Base-by-base conservation (phyloP, 1,140 invertebrate genomes). In the Drosophila tropicalis region DNA sequence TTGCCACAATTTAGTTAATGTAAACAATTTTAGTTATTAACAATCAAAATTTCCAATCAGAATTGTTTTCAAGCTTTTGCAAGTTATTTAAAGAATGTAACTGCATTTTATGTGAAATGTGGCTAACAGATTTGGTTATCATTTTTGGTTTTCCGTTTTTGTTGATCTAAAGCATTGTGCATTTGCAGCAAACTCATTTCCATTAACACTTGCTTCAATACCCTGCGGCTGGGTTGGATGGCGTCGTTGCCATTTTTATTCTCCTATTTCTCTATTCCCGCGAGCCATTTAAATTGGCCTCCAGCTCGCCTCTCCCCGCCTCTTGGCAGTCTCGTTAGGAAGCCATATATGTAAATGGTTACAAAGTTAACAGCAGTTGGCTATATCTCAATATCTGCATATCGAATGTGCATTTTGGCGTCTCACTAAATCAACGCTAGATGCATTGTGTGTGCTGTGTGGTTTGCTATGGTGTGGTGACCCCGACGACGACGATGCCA, bases 241-340 rank as follows among this genome's bases (percentile, higher is more conserved):
- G 44, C 17, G 17, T 22, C 17, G 9, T 6, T 12, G 10, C 9
- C 9, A 9, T 47, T 69, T 76, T n/a, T 34, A 51, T 60, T 62
- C 47, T 60, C 32, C 71, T 61, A 68, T 75, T 75, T 75, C 47
- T 68, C 40, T 60, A 65, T 55, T 22, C 17, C 44, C 44, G 44
- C 44, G 17, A 51, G 44, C 44, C 44, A 51, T 22, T 51, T 51
- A 51, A 51, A 51, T 29, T 51, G 44, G 44, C 44, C 44, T 51
- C 17, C 44, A 22, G 3, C 39, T 40, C 58, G 15, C 36, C 25
- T 40, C 10, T 15, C 25, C 13, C 60, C 22, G 39, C 15, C 66
- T 29, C 5, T 29, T 65, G 75, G 65, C 34, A 47, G 64, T 73
- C 66, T 76, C 44, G 44, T 51, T 51, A 51, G 44, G 54, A 44